Base-by-base conservation (phyloP, 2,888 invertebrate species). In the Ochropleura plecta region DNA sequence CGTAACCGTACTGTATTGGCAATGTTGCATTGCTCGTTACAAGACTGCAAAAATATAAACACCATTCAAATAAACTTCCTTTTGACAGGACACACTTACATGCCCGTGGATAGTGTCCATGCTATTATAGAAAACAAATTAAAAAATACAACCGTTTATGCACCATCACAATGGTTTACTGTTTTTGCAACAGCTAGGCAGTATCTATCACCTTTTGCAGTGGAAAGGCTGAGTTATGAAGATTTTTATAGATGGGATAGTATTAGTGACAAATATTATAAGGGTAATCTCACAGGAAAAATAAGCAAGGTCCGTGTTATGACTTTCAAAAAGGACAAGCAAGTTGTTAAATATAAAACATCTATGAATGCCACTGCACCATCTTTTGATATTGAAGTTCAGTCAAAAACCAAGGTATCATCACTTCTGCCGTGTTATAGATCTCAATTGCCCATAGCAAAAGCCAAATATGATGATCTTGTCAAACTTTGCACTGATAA, bases 81-180 rank as follows among this genome's bases (percentile, higher is more conserved):
- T 5, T 70, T 88, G 64, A 84, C 90, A 55, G 91, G 91, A n/a
- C 90, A 91, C 74, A 90, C 89, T 20, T 88, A 88, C 74, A 91
- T 92, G 91, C 89, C 91, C 8, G 90, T 91, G 2, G 91, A 91
- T 73, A 82, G 74, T 51, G 84, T 90, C 9, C 90, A 91, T 79
- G 88, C 88, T 53, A 83, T 85, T 46, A 90, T 90, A 46, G 89
- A 90, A 78, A 85, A 77, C 4, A 76, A 63, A 70, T 68, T 87
- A 20, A 86, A 80, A 72, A 86, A 84, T 30, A 86, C 78, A 49
- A 88, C 83, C 14, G 79, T 90, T 63, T 88, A 82, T 49, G 90
- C 90, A 59, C 90, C 90, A 69, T 90, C 90, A 51, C 89, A 91
- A 82, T 90, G 89, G 89, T 78, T 77, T 66, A 91, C 88, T 40